A percentile compares a stretch with the other conserved stretches of the same genome.
phyloP scores from a whole-genome alignment of 2,797 vertebrate genomes.

The Girardinus metallicus region DNA sequence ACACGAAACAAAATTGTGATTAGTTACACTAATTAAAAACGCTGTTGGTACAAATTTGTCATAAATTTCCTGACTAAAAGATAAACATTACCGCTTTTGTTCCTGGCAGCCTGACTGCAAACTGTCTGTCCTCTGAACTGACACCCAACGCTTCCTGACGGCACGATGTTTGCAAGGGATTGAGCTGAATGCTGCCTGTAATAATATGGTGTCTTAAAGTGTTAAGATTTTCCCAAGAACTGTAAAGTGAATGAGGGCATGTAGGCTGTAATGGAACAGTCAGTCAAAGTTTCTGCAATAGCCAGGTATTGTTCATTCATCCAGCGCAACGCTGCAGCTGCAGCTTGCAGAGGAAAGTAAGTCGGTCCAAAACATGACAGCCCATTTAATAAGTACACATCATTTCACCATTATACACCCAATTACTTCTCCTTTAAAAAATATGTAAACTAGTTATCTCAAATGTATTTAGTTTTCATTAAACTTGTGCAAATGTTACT shows the following conservation, averaged over 20 bases:
- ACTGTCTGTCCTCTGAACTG: constrained; percentile 20
- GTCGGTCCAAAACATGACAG: constrained; percentile 13
- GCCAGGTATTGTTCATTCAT: constrained; percentile 81
- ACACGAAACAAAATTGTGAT: not conserved
- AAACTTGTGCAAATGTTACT: too few relatives aligned
- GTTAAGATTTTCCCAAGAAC: constrained; percentile 25
- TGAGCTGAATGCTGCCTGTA: not conserved
- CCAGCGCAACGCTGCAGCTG: constrained; percentile 43
- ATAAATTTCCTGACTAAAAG: not conserved
- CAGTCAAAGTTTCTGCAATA: constrained; percentile 42
- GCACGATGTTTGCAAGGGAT: not conserved
- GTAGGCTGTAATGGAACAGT: constrained; percentile 53
- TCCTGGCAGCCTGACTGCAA: constrained; percentile 3
- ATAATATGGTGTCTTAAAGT: constrained; percentile 33
- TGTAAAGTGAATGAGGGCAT: constrained; percentile 34
- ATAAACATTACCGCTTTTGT: constrained; percentile 21
- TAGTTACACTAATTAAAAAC: not conserved
- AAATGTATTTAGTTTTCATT: too few relatives aligned
- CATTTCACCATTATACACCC: not conserved
- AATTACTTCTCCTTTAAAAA: too few relatives aligned
- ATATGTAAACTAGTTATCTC: too few relatives aligned
- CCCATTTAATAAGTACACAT: not conserved
- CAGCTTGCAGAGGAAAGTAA: constrained; percentile 37
- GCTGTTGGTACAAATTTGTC: not conserved
- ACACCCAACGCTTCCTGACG: not conserved